Conservation (phyloP, 2,797 vertebrate species). For the Cynodonichthys magdalenae region DNA sequence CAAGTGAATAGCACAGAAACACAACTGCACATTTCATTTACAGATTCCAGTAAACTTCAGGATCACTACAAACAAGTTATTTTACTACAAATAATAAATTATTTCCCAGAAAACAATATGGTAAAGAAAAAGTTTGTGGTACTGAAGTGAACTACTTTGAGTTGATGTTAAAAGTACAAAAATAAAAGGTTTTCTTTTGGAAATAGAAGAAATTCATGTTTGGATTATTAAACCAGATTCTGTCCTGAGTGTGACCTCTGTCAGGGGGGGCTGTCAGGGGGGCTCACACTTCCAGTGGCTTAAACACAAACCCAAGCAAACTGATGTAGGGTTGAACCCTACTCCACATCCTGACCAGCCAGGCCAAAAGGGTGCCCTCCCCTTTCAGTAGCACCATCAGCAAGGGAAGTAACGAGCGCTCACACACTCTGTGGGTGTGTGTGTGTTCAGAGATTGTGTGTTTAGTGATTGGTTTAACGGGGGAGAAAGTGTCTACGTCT, state of each 20-base stretch:
- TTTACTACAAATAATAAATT: no score
- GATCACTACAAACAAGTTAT: no score
- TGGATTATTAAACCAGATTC: not conserved
- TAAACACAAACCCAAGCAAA: slow-evolving; percentile 33
- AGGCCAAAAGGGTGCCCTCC: slow-evolving; percentile 8
- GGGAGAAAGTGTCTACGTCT: slow-evolving; percentile 49
- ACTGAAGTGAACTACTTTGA: not conserved
- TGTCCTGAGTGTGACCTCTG: slow-evolving; percentile 29
- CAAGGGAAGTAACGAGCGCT: slow-evolving; percentile 29
- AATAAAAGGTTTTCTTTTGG: no score
- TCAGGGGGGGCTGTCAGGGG: slow-evolving; percentile 4
- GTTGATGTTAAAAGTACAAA: not conserved
- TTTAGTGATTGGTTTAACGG: slow-evolving; percentile 62
- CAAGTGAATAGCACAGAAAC: no score
- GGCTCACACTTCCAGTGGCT: slow-evolving; percentile 17
- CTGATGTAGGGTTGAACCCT: slow-evolving; percentile 29
- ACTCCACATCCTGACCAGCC: slow-evolving; percentile 22
- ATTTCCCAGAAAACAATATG: no score
- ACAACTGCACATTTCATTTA: no score
- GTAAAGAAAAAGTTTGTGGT: no score
- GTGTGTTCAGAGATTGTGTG: slow-evolving; percentile 65
- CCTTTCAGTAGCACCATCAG: slow-evolving; percentile 17
- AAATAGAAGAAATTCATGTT: not conserved
- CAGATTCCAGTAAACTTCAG: no score
- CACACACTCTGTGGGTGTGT: slow-evolving; percentile 36